Evolutionary conservation across 2,113 vertebrate species (phyloP).

Genomic region (Microcebus tavaratra): DNA sequence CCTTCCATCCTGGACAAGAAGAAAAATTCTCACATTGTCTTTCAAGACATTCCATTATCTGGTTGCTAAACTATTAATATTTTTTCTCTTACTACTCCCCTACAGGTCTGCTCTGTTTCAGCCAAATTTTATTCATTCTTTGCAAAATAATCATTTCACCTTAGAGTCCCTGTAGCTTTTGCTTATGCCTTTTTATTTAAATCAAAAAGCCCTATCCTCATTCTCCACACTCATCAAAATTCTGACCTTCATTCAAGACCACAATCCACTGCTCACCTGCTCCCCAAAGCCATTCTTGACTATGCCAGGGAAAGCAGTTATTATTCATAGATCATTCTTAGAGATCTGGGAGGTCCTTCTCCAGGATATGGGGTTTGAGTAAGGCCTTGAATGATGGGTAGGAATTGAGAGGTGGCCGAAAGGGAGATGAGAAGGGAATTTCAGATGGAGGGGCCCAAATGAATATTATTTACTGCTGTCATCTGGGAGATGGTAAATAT

Average conservation of each 20-base stretch:
- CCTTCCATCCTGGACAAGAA: not conserved
- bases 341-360: not conserved
- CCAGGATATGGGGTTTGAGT: not conserved
- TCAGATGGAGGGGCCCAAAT: not conserved
- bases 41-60: not conserved
- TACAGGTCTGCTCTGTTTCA: not conserved
- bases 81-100: not conserved
- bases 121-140: not conserved
- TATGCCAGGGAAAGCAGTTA: not conserved
- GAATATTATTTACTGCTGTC: not conserved
- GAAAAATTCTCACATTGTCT: not conserved
- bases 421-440: not conserved
- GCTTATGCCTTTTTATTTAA: not conserved
- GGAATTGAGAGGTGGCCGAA: not conserved
- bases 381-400: not conserved
- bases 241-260: not conserved
- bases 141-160: not conserved
- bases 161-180: not conserved
- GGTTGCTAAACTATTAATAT: not conserved
- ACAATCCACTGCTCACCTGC: not conserved
- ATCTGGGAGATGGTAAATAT: not conserved
- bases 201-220: not conserved
- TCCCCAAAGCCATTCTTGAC: not conserved
- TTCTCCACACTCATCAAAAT: not conserved
- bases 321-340: not conserved